These are phyloP conservation scores for Neotoxoptera formosana DNA, from an alignment of 1,140 invertebrate species.

Conservation along the genomic window DNA sequence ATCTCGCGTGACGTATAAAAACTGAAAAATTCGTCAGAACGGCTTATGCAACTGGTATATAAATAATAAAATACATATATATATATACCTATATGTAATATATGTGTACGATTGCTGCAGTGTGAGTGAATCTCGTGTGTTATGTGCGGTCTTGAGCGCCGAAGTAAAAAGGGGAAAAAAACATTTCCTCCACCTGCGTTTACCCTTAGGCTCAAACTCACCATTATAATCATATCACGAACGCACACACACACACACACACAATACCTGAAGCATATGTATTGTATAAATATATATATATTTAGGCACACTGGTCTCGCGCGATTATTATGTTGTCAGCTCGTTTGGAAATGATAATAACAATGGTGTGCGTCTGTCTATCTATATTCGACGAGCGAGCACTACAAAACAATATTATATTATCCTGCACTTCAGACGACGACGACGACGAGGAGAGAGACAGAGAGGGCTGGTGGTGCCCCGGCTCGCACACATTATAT, in stretches of 20 bases:
- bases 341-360: conserved; percentile 42
- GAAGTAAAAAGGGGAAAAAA: not conserved
- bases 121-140: conserved; percentile 19
- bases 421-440: conserved; percentile 19
- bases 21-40: not conserved
- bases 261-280: not conserved
- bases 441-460: too few species aligned
- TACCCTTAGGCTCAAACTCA: conserved; percentile 12
- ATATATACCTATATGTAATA: not conserved
- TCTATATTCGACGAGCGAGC: not conserved
- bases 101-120: not conserved
- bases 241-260: not conserved
- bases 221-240: conserved; percentile 24
- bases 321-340: conserved; percentile 50
- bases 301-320: not conserved
- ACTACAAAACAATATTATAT: not conserved
- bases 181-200: conserved; percentile 29
- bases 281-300: too few species aligned
- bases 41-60: not conserved
- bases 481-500: not conserved
- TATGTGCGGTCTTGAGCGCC: not conserved
- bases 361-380: conserved; percentile 30
- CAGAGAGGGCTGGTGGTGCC: not conserved
- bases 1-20: not conserved
- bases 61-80: conserved; percentile 8